Evolutionary conservation across 2,113 vertebrate species (phyloP), one percentile per base, ranked within the genome.

Genomic region (Talpa occidentalis): DNA sequence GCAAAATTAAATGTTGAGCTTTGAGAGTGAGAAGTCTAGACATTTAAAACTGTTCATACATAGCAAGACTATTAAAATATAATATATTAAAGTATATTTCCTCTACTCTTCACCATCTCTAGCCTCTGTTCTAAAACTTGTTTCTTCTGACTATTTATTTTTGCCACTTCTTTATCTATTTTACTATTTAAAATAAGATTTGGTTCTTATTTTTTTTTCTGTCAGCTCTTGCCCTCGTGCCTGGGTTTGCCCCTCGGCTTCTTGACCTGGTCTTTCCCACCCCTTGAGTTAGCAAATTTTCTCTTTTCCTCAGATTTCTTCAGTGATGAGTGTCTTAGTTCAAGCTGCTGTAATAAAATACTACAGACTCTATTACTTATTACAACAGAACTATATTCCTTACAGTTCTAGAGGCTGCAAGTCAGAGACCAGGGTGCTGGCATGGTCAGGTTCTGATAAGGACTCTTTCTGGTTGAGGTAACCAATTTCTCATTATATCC

Each of bases 131-230:
- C 47, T 79, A 1, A 47, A 60, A 67, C 67, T 79, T 47, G 26
- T 88, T 86, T 86, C 47, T 52, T 42, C 73, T 69, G 67, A 52
- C 66, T 88, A 87, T 44, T 94, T 32, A 12, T 24, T 85, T 93
- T 92, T 87, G 35, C 35, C 37, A 67, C 30, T 32, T 67, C 77
- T 69, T n/a, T 35, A 72, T 42, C 73, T 82, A 62, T 59, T 37
- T 83, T 56, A 28, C 56, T 66, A 22, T 42, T 81, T 49, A 80
- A 42, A 19, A 74, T 74, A 95, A 76, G 42, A 1, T 6, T 37
- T 62, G 17, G 24, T 72, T 92, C 74, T 52, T 59, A 60, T 84
- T 52, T 84, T 52, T 52, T 30, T 28, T 73, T 24, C n/a, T 88
- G 5, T 22, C 12, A 69, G 35, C 24, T 1, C 0, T 47, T 30